A percentile compares a stretch with the other conserved stretches of the same genome.
Evolutionary conservation across 2,113 vertebrate species (phyloP).

Genomic region (Panurus biarmicus): DNA sequence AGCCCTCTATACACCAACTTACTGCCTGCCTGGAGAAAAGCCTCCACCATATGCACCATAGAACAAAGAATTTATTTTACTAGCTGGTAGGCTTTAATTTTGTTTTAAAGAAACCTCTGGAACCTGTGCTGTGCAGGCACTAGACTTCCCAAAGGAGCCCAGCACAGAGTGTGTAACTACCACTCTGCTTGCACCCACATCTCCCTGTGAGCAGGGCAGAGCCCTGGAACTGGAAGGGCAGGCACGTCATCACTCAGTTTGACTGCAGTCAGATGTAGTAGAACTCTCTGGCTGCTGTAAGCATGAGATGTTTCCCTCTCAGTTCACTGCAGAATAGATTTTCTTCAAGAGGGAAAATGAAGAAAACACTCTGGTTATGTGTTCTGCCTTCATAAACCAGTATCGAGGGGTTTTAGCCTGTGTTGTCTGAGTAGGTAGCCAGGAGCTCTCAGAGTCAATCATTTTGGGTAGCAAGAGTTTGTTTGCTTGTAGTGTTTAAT

Average conservation of each 20-base stretch:
- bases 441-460: fast-evolving
- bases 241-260: not conserved
- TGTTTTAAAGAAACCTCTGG: not conserved
- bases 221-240: not conserved
- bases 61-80: not conserved
- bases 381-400: not conserved
- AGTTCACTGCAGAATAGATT: not conserved
- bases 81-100: not conserved
- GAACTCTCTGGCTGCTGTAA: not conserved
- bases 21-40: constrained; percentile 81
- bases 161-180: not conserved
- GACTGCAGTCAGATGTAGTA: not conserved
- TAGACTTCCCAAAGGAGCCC: not conserved
- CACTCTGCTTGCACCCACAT: not conserved
- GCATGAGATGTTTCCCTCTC: not conserved
- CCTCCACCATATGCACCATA: constrained; percentile 88
- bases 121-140: not conserved
- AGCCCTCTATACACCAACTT: constrained; percentile 68
- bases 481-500: not conserved
- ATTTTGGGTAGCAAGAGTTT: not conserved
- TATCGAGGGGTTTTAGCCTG: not conserved
- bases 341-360: not conserved
- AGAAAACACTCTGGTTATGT: not conserved
- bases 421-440: not conserved
- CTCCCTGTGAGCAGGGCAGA: not conserved